Evolutionary conservation across 2,113 vertebrate species (phyloP).

Genomic region (Platysteira castanea): DNA sequence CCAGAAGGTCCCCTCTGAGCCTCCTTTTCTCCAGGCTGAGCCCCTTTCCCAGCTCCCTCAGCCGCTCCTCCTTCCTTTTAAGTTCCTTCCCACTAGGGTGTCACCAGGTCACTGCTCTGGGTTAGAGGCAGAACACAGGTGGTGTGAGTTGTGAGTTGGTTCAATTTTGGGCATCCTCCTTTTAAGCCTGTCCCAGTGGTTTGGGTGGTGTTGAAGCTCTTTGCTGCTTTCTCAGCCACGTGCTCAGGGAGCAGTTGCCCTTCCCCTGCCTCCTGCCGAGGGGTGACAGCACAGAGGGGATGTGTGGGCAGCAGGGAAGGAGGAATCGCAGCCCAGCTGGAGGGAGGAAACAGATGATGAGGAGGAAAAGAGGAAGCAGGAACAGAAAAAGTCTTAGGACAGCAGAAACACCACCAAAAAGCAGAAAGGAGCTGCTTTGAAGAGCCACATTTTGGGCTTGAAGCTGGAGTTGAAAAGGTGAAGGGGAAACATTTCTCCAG

Average conservation of each 20-base stretch:
- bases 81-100: neutral
- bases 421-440: neutral
- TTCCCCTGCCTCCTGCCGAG: neutral
- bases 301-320: neutral
- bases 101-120: neutral
- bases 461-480: neutral
- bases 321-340: neutral
- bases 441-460: fast-evolving
- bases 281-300: neutral
- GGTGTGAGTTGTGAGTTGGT: fast-evolving
- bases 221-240: neutral
- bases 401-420: conserved; percentile 6
- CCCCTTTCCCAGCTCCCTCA: neutral
- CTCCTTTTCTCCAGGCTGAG: neutral
- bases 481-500: neutral
- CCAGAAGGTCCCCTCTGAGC: neutral
- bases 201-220: neutral
- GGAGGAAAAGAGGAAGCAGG: neutral
- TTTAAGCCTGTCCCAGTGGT: fast-evolving
- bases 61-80: neutral
- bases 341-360: conserved; percentile 25
- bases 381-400: neutral
- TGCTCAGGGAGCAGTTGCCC: neutral
- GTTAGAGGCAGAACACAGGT: neutral
- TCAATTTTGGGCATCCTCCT: neutral